These are phyloP conservation scores for Dendronephthya gigantea DNA, from an alignment of 64 coral and sea anemone species.

Conservation along the genomic window DNA sequence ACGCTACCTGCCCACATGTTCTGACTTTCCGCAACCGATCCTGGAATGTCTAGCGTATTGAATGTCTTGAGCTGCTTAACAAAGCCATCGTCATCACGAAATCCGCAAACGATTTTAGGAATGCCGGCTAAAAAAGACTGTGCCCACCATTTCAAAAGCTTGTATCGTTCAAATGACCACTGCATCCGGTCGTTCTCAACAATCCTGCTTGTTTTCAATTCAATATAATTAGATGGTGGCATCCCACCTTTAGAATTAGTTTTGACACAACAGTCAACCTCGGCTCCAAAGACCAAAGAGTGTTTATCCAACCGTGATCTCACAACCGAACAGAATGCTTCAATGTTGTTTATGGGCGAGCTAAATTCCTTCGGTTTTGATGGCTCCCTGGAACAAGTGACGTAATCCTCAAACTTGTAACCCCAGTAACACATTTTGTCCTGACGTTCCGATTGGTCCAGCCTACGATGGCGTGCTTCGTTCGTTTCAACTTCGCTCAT, in stretches of 20 bases:
- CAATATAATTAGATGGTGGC: slow-evolving; percentile 79
- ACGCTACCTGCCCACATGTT: slow-evolving; percentile 77
- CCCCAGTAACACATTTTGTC: slow-evolving; percentile 9
- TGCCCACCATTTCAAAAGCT: slow-evolving; percentile 93
- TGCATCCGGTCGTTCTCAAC: slow-evolving; percentile 58
- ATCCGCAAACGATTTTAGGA: slow-evolving; percentile 86
- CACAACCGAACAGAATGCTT: slow-evolving; percentile 6
- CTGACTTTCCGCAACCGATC: slow-evolving; percentile 35
- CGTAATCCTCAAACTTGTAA: neutral
- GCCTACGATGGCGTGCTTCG: neutral
- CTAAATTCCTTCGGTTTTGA: neutral
- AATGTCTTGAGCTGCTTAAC: slow-evolving; percentile 80
- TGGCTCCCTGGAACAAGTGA: neutral
- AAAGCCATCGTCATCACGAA: slow-evolving; percentile 55
- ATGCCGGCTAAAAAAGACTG: slow-evolving; percentile 89
- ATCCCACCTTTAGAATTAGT: neutral
- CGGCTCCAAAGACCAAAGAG: neutral
- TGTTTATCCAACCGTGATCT: neutral
- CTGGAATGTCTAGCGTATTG: slow-evolving; percentile 79
- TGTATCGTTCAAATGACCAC: slow-evolving; percentile 76
- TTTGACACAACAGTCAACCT: slow-evolving; percentile 1
- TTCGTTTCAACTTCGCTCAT: neutral
- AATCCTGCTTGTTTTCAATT: slow-evolving; percentile 65
- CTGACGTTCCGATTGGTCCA: slow-evolving; percentile 4
- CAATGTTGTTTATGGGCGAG: neutral